phyloP scores from a whole-genome alignment of 2,797 vertebrate species.

The Ctenochaetus hawaiiensis region DNA sequence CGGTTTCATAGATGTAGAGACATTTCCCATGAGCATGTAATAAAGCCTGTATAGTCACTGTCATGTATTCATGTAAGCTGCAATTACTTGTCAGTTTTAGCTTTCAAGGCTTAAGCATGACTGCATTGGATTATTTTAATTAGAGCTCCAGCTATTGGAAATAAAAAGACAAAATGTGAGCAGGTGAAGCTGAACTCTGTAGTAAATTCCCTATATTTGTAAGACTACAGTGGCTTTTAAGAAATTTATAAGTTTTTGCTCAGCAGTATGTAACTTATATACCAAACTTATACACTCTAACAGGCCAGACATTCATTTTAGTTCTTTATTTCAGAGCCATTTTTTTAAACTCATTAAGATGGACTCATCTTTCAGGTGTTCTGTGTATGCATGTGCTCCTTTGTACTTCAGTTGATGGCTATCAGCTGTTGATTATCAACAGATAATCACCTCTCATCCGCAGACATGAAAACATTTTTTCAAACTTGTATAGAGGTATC shows the following conservation, averaged over 20 bases:
- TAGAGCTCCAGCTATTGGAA: constrained; percentile 19
- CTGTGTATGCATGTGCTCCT: constrained; percentile 1
- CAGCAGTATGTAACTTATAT: background rate
- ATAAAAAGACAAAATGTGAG: constrained; percentile 18
- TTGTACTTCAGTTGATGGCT: constrained; percentile 5
- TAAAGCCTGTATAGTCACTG: background rate
- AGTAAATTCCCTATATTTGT: background rate
- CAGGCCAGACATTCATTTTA: background rate
- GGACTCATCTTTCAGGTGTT: background rate
- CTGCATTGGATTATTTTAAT: constrained; percentile 17
- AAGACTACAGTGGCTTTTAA: background rate
- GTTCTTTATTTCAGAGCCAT: background rate
- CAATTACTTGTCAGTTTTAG: constrained; percentile 17
- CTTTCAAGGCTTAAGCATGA: constrained; percentile 9
- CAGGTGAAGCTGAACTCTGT: background rate
- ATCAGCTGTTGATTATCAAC: constrained; percentile 37
- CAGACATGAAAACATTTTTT: constrained; percentile 33
- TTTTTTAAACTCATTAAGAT: background rate
- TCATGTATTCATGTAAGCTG: background rate
- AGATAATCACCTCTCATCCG: constrained; percentile 39
- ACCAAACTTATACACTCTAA: background rate
- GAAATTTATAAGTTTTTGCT: constrained; percentile 22
- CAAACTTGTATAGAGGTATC: constrained; percentile 54
- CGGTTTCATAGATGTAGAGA: background rate
- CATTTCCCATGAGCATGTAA: background rate